Conservation (phyloP, 2,797 vertebrate species). For the Etheostoma perlongum region DNA sequence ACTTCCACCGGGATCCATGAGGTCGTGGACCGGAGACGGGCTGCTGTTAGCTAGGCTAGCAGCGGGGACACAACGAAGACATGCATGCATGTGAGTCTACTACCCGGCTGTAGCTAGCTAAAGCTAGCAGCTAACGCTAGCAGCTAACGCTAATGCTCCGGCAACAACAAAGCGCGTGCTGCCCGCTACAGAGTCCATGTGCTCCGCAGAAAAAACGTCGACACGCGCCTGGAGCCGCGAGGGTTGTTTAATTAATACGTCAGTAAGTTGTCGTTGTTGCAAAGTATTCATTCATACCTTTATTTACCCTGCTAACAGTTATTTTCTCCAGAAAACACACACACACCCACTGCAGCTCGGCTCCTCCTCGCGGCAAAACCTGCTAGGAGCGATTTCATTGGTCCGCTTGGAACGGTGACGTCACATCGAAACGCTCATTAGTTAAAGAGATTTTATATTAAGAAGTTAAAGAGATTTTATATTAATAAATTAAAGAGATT, state of each 20-base stretch:
- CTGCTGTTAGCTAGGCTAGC: conserved; percentile 27
- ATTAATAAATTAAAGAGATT: too few species aligned
- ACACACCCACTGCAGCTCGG: neutral
- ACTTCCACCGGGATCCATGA: conserved; percentile 90
- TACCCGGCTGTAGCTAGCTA: conserved; percentile 42
- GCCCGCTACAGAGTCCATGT: neutral
- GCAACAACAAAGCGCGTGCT: conserved; percentile 17
- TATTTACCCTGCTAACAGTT: accelerated
- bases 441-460: too few species aligned
- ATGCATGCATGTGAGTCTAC: conserved; percentile 7
- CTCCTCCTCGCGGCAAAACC: conserved; percentile 7
- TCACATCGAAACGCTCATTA: neutral
- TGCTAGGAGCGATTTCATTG: neutral
- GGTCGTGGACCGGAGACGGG: conserved; percentile 32
- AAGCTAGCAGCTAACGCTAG: conserved; percentile 18
- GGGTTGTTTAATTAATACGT: accelerated
- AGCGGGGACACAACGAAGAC: neutral
- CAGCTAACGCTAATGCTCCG: neutral
- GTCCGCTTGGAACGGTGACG: neutral
- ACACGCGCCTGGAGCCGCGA: accelerated
- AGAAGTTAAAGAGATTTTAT: too few species aligned
- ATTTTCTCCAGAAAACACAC: neutral
- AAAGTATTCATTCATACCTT: neutral
- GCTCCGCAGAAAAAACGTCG: neutral
- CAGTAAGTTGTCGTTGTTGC: too few species aligned